These are phyloP conservation scores for Lophius americanus DNA, from an alignment of 2,797 vertebrate genomes.

Conservation along the genomic window DNA sequence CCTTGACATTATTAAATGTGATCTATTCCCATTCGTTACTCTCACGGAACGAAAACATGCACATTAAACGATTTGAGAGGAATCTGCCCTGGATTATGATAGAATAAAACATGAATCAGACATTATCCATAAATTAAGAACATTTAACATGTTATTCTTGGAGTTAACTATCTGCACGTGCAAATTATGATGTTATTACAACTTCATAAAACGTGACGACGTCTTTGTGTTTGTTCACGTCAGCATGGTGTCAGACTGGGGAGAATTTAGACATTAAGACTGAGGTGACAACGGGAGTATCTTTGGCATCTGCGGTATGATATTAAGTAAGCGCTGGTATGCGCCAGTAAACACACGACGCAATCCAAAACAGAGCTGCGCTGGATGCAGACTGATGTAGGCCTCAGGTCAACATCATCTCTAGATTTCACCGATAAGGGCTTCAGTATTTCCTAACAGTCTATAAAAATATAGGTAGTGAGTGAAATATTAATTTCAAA, in stretches of 20 bases:
- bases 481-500: not conserved
- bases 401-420: slow-evolving; percentile 58
- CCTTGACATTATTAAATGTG: slow-evolving; percentile 9
- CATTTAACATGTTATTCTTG: not conserved
- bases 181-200: not conserved
- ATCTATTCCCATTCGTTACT: slow-evolving; percentile 10
- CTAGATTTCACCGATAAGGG: slow-evolving; percentile 26
- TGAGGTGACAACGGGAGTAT: slow-evolving; percentile 63
- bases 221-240: slow-evolving; percentile 4
- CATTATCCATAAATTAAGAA: not conserved
- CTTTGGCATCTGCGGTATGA: slow-evolving; percentile 72
- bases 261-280: slow-evolving; percentile 48
- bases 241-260: slow-evolving; percentile 36
- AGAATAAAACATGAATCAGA: slow-evolving; percentile 21
- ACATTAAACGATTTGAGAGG: not conserved
- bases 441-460: slow-evolving; percentile 3
- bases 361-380: slow-evolving; percentile 75
- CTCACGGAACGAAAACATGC: slow-evolving; percentile 9
- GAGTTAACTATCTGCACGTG: not conserved
- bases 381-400: slow-evolving; percentile 43
- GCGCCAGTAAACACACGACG: slow-evolving; percentile 74
- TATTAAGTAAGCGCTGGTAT: slow-evolving; percentile 73
- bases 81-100: not conserved
- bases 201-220: not conserved
- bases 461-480: not conserved